Percentiles rank a stretch among this genome's conserved stretches.
Evolutionary conservation across 2,113 vertebrate genomes (phyloP).

Genomic region (Balaeniceps rex): DNA sequence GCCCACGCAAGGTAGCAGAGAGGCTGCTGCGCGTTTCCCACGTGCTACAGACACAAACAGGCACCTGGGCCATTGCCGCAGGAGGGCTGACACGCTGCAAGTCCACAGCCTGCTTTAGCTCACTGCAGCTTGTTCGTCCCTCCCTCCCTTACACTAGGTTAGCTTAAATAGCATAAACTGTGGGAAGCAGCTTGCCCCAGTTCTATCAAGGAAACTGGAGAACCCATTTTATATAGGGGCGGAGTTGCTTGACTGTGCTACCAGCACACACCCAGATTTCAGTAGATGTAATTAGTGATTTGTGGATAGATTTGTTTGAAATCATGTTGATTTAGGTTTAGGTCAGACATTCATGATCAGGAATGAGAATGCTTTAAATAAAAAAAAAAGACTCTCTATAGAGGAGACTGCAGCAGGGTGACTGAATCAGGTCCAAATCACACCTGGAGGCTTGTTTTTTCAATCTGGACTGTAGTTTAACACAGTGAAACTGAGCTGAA

Average conservation of each 20-base stretch:
- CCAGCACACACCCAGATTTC: not conserved
- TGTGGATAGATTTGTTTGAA: not conserved
- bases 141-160: not conserved
- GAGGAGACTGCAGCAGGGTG: not conserved
- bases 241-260: not conserved
- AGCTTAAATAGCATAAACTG: not conserved
- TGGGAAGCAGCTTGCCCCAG: not conserved
- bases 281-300: not conserved
- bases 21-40: not conserved
- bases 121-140: accelerated
- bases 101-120: not conserved
- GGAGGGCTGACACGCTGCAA: accelerated
- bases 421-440: not conserved
- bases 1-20: not conserved
- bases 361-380: not conserved
- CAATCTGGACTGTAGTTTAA: not conserved
- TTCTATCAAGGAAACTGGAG: not conserved
- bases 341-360: not conserved
- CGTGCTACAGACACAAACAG: accelerated
- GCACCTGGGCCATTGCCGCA: not conserved
- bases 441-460: not conserved
- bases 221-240: not conserved
- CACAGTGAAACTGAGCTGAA: not conserved
- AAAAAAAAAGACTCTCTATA: not conserved
- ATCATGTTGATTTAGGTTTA: not conserved